Conservation (phyloP, 2,113 vertebrate species). For the Cryptomyrus ogoouensis region DNA sequence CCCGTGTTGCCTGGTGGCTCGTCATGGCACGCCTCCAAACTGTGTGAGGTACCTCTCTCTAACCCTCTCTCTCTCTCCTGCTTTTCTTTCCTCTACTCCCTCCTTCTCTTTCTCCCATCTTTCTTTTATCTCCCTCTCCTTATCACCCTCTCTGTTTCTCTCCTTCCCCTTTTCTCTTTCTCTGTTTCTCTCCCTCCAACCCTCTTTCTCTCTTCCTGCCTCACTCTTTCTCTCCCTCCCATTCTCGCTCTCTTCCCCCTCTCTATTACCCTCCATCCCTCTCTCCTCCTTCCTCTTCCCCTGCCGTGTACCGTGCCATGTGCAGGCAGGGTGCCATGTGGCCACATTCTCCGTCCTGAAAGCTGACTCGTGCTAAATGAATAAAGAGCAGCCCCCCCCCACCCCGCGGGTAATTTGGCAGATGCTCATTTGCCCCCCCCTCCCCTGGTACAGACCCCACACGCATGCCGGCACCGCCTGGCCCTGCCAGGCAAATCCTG, state of each 20-base stretch:
- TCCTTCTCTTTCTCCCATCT: neutral
- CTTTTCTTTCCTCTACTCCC: neutral
- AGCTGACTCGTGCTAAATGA: neutral
- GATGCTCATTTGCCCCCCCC: neutral
- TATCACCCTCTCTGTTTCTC: neutral
- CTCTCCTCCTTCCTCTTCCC: constrained; percentile 34
- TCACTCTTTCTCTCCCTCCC: neutral
- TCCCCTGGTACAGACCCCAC: neutral
- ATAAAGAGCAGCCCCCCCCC: neutral
- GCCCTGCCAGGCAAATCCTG: neutral
- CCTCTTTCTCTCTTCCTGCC: neutral
- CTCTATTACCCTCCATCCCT: neutral
- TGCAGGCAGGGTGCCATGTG: constrained; percentile 22
- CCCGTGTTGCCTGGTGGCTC: neutral
- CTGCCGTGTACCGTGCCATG: constrained; percentile 48
- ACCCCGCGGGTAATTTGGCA: neutral
- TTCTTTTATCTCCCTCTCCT: neutral
- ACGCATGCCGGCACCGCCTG: neutral
- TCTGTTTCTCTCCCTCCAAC: neutral
- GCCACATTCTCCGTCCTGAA: neutral
- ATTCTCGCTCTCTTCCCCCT: neutral
- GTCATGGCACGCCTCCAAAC: neutral
- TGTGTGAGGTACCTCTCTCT: neutral
- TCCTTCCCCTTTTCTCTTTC: neutral
- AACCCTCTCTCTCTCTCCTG: neutral